Conservation (phyloP, 2,888 invertebrate species). For the Adineta ricciae region DNA sequence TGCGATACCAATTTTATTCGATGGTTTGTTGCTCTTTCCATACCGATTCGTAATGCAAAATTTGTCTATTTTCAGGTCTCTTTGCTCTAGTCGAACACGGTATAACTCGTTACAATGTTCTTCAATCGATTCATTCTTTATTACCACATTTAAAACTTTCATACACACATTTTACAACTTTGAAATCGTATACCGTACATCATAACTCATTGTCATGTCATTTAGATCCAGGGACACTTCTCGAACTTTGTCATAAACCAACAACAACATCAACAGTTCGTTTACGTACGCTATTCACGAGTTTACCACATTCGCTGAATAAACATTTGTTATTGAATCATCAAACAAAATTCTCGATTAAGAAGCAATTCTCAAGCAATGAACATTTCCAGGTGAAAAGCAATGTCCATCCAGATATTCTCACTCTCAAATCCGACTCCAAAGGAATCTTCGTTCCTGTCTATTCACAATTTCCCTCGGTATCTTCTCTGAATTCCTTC, state of each 20-base stretch:
- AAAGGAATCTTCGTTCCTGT: background rate
- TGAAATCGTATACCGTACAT: background rate
- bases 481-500: background rate
- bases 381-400: background rate
- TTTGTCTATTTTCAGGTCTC: background rate
- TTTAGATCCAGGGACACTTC: background rate
- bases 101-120: constrained; percentile 2
- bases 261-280: background rate
- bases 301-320: background rate
- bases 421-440: background rate
- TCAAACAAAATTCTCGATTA: background rate
- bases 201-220: background rate
- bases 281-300: background rate
- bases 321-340: background rate
- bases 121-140: background rate
- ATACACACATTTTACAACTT: background rate
- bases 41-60: no score
- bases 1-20: background rate
- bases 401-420: background rate
- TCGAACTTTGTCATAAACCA: background rate
- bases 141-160: background rate
- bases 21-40: background rate
- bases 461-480: background rate
- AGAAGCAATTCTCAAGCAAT: background rate
- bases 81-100: background rate